Evolutionary conservation across 2,797 vertebrate species (phyloP).

Genomic region (Pipistrellus kuhlii): DNA sequence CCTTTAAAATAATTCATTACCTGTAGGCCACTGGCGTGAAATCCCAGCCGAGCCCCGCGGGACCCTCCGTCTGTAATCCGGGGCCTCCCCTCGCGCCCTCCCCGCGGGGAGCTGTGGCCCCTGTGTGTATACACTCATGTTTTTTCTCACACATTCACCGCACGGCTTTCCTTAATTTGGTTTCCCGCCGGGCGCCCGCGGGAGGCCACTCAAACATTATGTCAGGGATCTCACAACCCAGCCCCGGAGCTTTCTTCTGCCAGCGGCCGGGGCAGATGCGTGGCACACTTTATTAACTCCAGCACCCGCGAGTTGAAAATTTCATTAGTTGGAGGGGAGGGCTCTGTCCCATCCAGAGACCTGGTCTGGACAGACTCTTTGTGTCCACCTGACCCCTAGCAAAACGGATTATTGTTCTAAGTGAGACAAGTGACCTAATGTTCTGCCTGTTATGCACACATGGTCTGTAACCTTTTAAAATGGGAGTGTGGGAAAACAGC

Average conservation of each 20-base stretch:
- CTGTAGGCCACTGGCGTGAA: slow-evolving; percentile 69
- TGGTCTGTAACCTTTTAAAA: slow-evolving; percentile 94
- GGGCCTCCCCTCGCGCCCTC: not conserved
- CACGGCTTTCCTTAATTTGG: slow-evolving; percentile 90
- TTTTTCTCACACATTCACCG: slow-evolving; percentile 90
- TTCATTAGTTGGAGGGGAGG: slow-evolving; percentile 93
- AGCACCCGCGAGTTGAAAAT: slow-evolving; percentile 91
- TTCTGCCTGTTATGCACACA: slow-evolving; percentile 91
- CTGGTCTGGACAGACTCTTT: slow-evolving; percentile 90
- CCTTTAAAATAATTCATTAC: slow-evolving; percentile 85
- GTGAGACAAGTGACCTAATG: slow-evolving; percentile 93
- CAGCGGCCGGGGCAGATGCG: slow-evolving; percentile 90
- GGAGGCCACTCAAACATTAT: slow-evolving; percentile 90
- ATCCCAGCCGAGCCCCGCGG: slow-evolving; percentile 38
- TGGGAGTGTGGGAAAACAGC: slow-evolving; percentile 93
- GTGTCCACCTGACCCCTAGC: slow-evolving; percentile 92
- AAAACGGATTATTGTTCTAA: slow-evolving; percentile 93
- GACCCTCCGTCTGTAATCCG: slow-evolving; percentile 43
- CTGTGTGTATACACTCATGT: slow-evolving; percentile 87
- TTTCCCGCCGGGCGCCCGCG: slow-evolving; percentile 84
- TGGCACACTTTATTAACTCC: slow-evolving; percentile 93
- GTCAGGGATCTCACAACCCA: slow-evolving; percentile 89
- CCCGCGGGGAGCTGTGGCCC: slow-evolving; percentile 83
- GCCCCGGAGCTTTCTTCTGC: slow-evolving; percentile 89
- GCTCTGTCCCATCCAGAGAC: slow-evolving; percentile 90